Percentiles rank a stretch among this genome's conserved stretches.
phyloP scores from a whole-genome alignment of 2,888 invertebrate species.

The Rotaria magnacalcarata region DNA sequence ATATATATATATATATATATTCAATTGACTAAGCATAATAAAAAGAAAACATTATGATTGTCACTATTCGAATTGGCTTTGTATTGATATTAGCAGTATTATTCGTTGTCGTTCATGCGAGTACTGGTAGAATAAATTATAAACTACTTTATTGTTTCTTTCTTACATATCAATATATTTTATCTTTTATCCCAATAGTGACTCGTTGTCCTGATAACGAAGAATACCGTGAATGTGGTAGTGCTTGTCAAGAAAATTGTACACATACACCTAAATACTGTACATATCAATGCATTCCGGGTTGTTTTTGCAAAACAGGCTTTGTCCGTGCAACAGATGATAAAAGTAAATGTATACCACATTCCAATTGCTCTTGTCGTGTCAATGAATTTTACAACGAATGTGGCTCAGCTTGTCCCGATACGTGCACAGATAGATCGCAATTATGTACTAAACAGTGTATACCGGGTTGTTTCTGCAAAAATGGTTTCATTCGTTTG shows the following conservation, averaged over 20 bases:
- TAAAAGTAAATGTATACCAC: background rate
- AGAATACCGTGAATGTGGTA: background rate
- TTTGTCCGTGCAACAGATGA: background rate
- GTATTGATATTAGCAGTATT: background rate
- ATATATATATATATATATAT: background rate
- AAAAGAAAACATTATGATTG: background rate
- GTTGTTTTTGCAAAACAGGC: background rate
- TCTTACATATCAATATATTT: background rate
- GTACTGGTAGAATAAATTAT: background rate
- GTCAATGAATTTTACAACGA: background rate
- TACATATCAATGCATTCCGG: background rate
- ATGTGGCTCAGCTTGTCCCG: background rate
- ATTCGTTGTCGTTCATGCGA: background rate
- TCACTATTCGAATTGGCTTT: background rate
- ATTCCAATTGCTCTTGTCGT: background rate
- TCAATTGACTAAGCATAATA: background rate
- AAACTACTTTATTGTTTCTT: background rate
- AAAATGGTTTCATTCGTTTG: background rate
- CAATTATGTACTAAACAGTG: slow-evolving; percentile 13
- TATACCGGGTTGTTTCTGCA: background rate
- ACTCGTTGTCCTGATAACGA: background rate
- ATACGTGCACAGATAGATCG: background rate
- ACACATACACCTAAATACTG: background rate
- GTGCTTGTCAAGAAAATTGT: background rate
- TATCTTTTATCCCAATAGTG: background rate